Evolutionary conservation across 2,797 vertebrate species (phyloP).

Genomic region (Brachymystax lenok): DNA sequence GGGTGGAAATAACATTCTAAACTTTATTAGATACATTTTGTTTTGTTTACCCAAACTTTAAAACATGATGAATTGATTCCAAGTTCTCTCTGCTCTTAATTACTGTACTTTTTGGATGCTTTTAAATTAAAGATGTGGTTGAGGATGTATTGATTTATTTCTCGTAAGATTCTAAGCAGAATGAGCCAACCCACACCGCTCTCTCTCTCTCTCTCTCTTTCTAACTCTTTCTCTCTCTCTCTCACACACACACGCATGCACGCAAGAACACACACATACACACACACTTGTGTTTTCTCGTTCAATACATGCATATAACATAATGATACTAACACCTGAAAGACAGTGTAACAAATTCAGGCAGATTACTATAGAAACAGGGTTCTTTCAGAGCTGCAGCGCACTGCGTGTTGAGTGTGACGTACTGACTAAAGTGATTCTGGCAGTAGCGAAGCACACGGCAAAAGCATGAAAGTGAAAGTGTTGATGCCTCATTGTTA

Average conservation of each 20-base stretch:
- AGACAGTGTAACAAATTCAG: not conserved
- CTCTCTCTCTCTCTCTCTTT: not conserved
- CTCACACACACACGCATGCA: not conserved
- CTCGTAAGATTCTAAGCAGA: not conserved
- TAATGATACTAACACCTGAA: not conserved
- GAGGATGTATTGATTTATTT: not conserved
- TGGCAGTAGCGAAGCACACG: not conserved
- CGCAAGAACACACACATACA: not conserved
- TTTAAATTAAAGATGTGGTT: not conserved
- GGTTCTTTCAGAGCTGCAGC: not conserved
- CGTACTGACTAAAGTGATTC: not conserved
- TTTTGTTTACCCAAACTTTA: not conserved
- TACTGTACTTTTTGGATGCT: not conserved
- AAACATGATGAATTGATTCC: not conserved
- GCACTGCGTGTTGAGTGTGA: not conserved
- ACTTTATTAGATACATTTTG: not conserved
- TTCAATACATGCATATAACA: not conserved
- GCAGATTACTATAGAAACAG: not conserved
- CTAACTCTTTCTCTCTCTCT: not conserved
- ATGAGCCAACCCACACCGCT: not conserved
- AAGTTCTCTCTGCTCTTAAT: not conserved
- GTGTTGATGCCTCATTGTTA: not conserved
- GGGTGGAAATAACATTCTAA: not conserved
- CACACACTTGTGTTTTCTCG: not conserved
- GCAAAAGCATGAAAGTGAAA: not conserved